Evolutionary conservation across 2,888 invertebrate genomes (phyloP).

Genomic region (Hetaerina titia): DNA sequence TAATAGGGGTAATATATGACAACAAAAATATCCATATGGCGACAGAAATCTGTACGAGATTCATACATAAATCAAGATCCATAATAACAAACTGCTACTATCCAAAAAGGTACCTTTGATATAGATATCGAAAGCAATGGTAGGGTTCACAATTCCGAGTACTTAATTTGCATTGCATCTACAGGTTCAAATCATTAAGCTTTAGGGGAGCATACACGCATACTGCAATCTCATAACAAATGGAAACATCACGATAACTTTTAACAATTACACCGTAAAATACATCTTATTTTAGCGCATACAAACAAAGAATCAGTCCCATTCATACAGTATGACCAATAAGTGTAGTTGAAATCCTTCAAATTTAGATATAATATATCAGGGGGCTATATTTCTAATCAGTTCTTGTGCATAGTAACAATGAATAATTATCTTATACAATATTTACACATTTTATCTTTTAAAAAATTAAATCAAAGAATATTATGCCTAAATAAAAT

Average conservation of each 20-base stretch:
- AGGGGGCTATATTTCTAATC: neutral
- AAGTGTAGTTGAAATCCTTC: neutral
- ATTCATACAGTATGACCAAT: neutral
- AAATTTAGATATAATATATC: neutral
- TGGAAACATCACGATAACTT: neutral
- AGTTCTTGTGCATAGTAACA: neutral
- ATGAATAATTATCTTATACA: neutral
- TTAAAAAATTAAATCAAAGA: neutral
- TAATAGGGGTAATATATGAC: neutral
- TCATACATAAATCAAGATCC: neutral
- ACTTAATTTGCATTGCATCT: neutral
- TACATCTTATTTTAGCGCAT: neutral
- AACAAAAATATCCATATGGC: neutral
- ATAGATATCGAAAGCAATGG: neutral
- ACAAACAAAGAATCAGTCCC: neutral
- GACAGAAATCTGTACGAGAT: neutral
- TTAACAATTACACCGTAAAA: neutral
- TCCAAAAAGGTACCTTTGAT: neutral
- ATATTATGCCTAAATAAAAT: neutral
- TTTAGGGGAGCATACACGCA: neutral
- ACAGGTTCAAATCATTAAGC: neutral
- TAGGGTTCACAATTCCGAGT: neutral
- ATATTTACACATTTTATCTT: neutral
- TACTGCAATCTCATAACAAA: neutral
- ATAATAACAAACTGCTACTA: neutral